Percentiles rank a stretch among this genome's conserved stretches.
Conservation (phyloP, 1,140 invertebrate species). For the Nasonia longicornis region DNA sequence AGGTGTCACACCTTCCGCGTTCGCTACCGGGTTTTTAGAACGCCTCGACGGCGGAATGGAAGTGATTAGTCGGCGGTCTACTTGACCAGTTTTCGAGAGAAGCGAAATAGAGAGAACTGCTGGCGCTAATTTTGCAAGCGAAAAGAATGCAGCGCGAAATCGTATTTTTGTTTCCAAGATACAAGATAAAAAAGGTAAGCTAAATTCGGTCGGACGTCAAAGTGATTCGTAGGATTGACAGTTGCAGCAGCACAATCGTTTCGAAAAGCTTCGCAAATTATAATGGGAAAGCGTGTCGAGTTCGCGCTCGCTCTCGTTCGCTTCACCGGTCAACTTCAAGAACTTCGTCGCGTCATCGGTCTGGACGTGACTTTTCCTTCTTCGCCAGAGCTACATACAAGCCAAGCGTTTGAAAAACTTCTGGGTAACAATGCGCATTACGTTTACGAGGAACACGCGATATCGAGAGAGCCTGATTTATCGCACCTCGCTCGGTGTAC, state of each 20-base stretch:
- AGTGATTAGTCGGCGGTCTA: not conserved
- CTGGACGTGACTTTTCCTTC: no score
- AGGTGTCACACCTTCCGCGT: not conserved
- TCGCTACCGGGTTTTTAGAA: not conserved
- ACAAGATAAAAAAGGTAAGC: no score
- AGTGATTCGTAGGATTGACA: not conserved
- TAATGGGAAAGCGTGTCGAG: constrained; percentile 25
- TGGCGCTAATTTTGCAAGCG: not conserved
- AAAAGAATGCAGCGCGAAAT: not conserved
- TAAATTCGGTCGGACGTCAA: not conserved
- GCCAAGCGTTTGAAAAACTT: no score
- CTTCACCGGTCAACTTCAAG: not conserved
- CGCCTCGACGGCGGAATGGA: not conserved
- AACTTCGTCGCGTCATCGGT: not conserved
- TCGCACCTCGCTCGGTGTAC: no score
- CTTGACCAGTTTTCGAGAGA: no score
- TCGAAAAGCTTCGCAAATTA: constrained; percentile 5
- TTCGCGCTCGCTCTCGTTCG: not conserved
- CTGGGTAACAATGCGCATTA: no score
- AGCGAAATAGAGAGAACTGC: no score
- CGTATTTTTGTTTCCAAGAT: no score
- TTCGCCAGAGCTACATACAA: no score
- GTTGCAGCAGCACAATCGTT: not conserved
- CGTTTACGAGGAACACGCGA: no score
- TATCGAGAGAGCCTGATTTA: no score